Conservation (phyloP, 2,113 vertebrate species). For the Alethe castanea region DNA sequence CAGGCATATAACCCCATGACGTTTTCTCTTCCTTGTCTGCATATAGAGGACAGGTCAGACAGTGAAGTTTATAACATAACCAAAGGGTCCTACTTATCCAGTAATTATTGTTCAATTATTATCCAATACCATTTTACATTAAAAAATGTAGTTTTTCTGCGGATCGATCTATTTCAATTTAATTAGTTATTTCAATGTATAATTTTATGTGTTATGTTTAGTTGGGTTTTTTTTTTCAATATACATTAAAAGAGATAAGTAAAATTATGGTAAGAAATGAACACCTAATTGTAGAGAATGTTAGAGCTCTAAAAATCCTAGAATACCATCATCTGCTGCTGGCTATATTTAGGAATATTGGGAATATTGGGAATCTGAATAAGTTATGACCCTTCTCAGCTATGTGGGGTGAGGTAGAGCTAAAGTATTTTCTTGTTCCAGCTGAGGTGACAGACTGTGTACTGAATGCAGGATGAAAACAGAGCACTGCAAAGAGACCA, state of each 20-base stretch:
- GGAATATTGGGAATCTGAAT: not conserved
- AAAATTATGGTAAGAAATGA: not conserved
- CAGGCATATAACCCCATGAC: accelerated
- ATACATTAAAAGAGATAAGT: not conserved
- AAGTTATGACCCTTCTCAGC: not conserved
- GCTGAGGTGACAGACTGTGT: not conserved
- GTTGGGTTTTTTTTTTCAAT: not conserved
- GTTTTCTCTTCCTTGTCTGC: not conserved
- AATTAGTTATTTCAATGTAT: not conserved
- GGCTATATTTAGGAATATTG: not conserved
- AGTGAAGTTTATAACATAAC: not conserved
- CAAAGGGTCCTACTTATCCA: not conserved
- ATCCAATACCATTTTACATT: not conserved
- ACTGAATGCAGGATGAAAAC: not conserved
- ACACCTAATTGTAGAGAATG: accelerated
- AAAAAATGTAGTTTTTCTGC: not conserved
- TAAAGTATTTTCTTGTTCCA: not conserved
- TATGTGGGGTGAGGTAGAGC: not conserved
- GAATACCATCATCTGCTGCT: not conserved
- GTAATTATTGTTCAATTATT: not conserved
- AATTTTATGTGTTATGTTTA: not conserved
- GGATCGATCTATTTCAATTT: not conserved
- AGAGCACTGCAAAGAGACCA: not conserved
- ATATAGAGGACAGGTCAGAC: not conserved
- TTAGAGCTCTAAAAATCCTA: not conserved